These are phyloP conservation scores for Glyptemys insculpta DNA, from an alignment of 2,797 vertebrate genomes.

Conservation along the genomic window DNA sequence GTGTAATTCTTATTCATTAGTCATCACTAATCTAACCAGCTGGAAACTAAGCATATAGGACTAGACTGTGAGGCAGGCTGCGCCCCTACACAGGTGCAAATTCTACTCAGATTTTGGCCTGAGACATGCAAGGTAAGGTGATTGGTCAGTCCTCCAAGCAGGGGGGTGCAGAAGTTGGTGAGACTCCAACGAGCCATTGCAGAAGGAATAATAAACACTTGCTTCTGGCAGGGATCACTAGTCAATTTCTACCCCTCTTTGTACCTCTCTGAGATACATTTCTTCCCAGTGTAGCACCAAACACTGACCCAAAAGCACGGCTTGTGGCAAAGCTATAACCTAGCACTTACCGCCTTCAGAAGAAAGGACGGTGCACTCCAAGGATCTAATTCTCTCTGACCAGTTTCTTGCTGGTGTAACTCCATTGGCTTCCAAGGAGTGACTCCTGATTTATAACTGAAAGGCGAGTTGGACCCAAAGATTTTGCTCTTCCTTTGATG, in stretches of 20 bases:
- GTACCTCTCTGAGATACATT: background rate
- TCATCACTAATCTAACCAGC: background rate
- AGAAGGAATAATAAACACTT: background rate
- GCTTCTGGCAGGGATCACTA: background rate
- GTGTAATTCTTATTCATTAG: background rate
- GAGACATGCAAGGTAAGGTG: background rate
- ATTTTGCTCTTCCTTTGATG: background rate
- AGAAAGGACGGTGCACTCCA: background rate
- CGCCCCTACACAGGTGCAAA: background rate
- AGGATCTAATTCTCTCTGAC: background rate
- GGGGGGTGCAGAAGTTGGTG: too few relatives aligned
- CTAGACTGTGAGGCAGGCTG: background rate
- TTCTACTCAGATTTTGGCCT: background rate
- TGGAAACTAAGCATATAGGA: background rate
- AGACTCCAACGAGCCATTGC: background rate
- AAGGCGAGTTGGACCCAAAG: background rate
- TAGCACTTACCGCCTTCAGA: background rate
- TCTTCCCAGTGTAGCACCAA: background rate
- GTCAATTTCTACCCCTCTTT: accelerated
- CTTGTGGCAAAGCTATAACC: background rate
- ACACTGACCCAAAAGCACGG: background rate
- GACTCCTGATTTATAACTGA: background rate
- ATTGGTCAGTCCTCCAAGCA: too few relatives aligned
- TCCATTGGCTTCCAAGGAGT: background rate
- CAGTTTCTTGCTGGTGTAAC: background rate